Evolutionary conservation across 2,113 vertebrate species (phyloP).

Genomic region (Piprites chloris): DNA sequence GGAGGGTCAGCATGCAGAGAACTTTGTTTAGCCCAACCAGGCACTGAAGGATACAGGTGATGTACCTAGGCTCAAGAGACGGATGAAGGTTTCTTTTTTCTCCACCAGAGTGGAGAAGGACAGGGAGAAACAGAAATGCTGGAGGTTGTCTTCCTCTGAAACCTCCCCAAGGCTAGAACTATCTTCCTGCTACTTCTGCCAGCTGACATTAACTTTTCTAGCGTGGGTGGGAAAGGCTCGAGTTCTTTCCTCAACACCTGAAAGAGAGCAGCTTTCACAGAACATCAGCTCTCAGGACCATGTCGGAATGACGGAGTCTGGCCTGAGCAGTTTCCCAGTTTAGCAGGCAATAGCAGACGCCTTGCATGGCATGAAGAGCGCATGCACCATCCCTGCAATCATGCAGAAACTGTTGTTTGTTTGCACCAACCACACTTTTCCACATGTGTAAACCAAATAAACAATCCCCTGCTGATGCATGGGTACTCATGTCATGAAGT

Average conservation of each 20-base stretch:
- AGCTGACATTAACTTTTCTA: neutral
- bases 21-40: neutral
- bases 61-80: accelerated
- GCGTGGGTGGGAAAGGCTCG: neutral
- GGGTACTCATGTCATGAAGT: neutral
- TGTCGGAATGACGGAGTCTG: neutral
- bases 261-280: neutral
- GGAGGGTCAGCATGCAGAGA: neutral
- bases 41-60: neutral
- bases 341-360: neutral
- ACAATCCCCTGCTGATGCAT: neutral
- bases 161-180: neutral
- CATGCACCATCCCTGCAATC: neutral
- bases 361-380: neutral
- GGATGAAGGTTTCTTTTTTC: accelerated
- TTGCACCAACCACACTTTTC: neutral
- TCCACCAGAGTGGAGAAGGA: neutral
- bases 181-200: neutral
- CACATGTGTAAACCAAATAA: neutral
- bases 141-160: neutral
- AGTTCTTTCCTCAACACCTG: neutral
- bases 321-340: neutral
- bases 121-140: neutral
- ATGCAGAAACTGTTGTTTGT: neutral
- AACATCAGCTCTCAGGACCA: neutral